Evolutionary conservation across 2,797 vertebrate species (phyloP), one percentile per base, ranked within the genome.

Genomic region (Prunella strophiata): DNA sequence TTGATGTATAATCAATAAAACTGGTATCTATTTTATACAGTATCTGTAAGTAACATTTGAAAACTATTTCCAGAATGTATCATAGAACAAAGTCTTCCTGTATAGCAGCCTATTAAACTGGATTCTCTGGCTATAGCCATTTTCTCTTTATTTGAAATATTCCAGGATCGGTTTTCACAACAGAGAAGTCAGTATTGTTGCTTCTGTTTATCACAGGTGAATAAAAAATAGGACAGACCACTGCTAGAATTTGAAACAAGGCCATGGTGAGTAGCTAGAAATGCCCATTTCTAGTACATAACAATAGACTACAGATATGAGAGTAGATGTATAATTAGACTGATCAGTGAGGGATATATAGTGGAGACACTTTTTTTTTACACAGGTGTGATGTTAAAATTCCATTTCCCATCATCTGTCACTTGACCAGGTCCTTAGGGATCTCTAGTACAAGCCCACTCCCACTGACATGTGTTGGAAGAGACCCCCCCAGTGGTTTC

Each of bases 1-100:
- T 95, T 87, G 77, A 91, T 95, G 95, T 96, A 96, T 92, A 94
- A 97, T 92, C 96, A 96, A 97, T 97, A 97, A 98, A 98, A 74
- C 89, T 81, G 92, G 91, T 93, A 93, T 96, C 94, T 96, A 97
- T 97, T 98, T 98, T 97, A 95, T 97, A 97, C 91, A 83, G 94
- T 92, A 96, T 29, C 89, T 95, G 86, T 97, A 97, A 94, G 91
- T 95, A 95, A 94, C 74, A 93, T 97, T 97, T 94, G 71, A 95
- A 89, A 96, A 85, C 58, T 90, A 88, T 97, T 96, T 96, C 96
- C 92, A 96, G 89, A 97, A 95, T 96, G 95, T 97, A 97, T 88
- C 91, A 93, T 95, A 96, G 95, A 78, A 95, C 87, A 93, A 93
- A 92, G 96, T 97, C 96, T 97, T 98, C 96, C 96, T 96, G 85